These are phyloP conservation scores for Ceratosolen solmsi DNA, from an alignment of 1,140 invertebrate genomes.

Conservation along the genomic window DNA sequence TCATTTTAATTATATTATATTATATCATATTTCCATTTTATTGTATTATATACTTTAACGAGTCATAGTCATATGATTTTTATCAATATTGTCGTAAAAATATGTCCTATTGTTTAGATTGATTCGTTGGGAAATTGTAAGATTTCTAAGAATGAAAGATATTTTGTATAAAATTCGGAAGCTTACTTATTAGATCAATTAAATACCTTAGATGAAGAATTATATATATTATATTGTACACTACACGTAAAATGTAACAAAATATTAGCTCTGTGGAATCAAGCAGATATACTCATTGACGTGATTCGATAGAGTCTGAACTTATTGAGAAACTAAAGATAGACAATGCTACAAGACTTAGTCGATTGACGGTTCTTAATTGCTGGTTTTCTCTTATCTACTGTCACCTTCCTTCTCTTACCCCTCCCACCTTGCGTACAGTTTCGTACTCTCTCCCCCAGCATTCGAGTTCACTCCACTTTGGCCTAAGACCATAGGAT, in stretches of 20 bases:
- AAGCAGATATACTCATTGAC: not conserved
- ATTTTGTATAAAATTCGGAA: no score
- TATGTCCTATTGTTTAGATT: not conserved
- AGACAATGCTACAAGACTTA: conserved; percentile 42
- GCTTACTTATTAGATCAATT: no score
- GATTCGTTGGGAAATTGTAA: no score
- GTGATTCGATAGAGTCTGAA: not conserved
- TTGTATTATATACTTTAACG: no score
- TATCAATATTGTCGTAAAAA: not conserved
- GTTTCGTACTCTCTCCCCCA: not conserved
- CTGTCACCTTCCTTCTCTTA: conserved; percentile 66
- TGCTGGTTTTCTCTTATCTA: conserved; percentile 69
- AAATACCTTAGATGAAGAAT: no score
- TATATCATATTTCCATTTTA: no score
- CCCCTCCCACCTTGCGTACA: conserved; percentile 1
- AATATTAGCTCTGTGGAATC: no score
- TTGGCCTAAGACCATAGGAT: conserved; percentile 64
- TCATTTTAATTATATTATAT: no score
- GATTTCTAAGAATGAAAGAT: no score
- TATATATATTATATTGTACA: no score
- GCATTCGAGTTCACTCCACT: conserved; percentile 8
- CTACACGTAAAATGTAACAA: no score
- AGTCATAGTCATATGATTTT: not conserved
- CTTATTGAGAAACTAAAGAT: conserved; percentile 30
- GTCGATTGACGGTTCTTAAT: conserved; percentile 69